phyloP scores from a whole-genome alignment of 2,113 vertebrate species.

The Oophaga pumilio region DNA sequence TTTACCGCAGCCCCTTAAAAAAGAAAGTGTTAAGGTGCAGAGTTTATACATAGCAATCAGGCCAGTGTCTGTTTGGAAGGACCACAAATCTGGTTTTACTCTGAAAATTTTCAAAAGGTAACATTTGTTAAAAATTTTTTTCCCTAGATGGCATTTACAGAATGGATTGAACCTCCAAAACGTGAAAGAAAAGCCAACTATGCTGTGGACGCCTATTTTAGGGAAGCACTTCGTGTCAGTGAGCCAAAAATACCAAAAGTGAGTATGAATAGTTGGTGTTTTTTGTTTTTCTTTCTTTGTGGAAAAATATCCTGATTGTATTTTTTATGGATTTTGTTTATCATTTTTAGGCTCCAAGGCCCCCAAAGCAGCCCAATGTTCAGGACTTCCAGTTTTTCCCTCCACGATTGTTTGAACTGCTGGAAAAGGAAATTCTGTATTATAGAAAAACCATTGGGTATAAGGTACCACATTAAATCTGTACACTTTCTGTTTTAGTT shows the following conservation, averaged over 20 bases:
- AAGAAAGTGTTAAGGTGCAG: no score
- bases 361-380: constrained; percentile 97
- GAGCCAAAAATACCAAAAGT: constrained; percentile 99
- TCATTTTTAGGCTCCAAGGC: constrained; percentile 87
- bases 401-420: constrained; percentile 93
- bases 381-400: constrained; percentile 99
- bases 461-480: constrained; percentile 77
- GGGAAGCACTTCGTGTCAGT: constrained; percentile 95
- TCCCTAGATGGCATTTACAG: constrained; percentile 86
- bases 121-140: background rate
- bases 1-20: no score
- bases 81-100: no score
- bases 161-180: constrained; percentile 98
- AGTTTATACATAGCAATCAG: no score
- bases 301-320: background rate
- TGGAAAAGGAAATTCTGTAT: constrained; percentile 98
- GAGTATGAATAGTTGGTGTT: constrained; percentile 34
- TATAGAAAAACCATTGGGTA: constrained; percentile 99
- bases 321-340: background rate
- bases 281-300: background rate
- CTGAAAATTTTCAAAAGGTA: no score
- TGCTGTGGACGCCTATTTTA: constrained; percentile 96
- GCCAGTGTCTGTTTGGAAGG: no score
- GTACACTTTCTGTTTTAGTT: background rate
- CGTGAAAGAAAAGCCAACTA: constrained; percentile 98